phyloP scores from a whole-genome alignment of 2,888 invertebrate genomes.

The Drosophila formosana region DNA sequence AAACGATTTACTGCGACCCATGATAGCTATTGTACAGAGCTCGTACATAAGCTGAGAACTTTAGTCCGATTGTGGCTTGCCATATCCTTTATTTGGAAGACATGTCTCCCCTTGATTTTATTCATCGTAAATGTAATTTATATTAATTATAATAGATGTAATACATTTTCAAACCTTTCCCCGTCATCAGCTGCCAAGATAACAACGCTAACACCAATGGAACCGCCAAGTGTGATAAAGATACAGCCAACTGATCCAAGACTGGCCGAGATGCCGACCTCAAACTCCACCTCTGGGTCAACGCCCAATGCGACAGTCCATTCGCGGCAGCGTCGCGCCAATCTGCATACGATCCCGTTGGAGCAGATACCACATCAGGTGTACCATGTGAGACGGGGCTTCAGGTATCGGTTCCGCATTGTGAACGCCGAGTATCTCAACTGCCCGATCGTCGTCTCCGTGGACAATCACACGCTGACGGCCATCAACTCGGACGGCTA shows the following conservation, averaged over 20 bases:
- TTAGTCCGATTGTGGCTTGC: no score
- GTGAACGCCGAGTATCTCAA: constrained; percentile 95
- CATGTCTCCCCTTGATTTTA: no score
- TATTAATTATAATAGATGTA: no score
- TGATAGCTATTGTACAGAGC: no score
- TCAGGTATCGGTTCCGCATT: constrained; percentile 91
- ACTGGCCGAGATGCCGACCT: constrained; percentile 7
- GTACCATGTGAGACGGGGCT: constrained; percentile 86
- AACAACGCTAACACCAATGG: constrained; percentile 3
- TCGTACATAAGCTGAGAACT: no score
- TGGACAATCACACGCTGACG: constrained; percentile 92
- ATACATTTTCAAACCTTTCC: no score
- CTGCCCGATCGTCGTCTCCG: constrained; percentile 93
- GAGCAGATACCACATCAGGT: constrained; percentile 80
- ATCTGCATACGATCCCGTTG: constrained; percentile 61
- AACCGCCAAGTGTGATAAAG: constrained; percentile 36
- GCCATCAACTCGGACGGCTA: constrained; percentile 93
- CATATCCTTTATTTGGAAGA: no score
- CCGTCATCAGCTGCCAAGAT: not conserved
- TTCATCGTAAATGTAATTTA: no score
- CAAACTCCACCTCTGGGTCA: constrained; percentile 2
- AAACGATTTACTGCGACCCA: no score
- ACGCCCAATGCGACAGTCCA: constrained; percentile 26
- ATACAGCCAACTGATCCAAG: constrained; percentile 51
- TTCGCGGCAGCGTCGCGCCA: constrained; percentile 59